Base-by-base conservation (phyloP, 2,888 invertebrate species). In the Bhutanitis thaidina region DNA sequence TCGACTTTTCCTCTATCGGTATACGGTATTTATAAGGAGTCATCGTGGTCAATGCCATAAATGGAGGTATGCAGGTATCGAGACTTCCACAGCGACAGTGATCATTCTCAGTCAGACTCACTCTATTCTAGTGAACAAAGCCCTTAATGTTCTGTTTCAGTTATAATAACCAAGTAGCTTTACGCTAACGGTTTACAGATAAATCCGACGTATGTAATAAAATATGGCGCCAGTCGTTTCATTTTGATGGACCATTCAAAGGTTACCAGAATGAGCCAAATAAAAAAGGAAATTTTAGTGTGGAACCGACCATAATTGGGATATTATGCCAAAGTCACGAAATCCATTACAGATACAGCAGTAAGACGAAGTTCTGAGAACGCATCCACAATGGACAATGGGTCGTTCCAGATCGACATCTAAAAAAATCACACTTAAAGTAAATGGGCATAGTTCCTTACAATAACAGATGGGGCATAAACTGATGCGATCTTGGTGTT, bases 241-340 rank as follows among this genome's bases (percentile, higher is more conserved):
- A 27, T 15, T 35, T 13, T 41, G 41, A 48, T 48, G 27, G 48
- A 36, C 25, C 48, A 48, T 43, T 49, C 36, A 37, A 43, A 47
- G 34, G 13, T 25, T 27, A 7, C 20, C 39, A 7, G 30, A 15
- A 16, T 13, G 37, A 7, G 9, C 8, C 16, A n/a, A 41, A 27
- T 25, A 43, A 49, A 34, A 20, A 52, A 49, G 27, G 43, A 49
- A 56, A 52, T 49, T 51, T 41, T 36, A 39, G 35, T 38, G 34
- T 50, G 30, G 43, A 27, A 45, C 58, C 55, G 46, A 55, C 36
- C 41, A 58, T 59, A 62, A 64, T 62, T 50, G 56, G 47, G 52
- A 59, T 52, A 59, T 58, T 57, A 59, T 52, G 54, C 46, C 43
- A 36, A 41, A 58, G 58, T 56, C 65, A 65, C 64, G 62, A 61